phyloP scores from a whole-genome alignment of 2,888 invertebrate genomes.

The Neoscelio sp. region DNA sequence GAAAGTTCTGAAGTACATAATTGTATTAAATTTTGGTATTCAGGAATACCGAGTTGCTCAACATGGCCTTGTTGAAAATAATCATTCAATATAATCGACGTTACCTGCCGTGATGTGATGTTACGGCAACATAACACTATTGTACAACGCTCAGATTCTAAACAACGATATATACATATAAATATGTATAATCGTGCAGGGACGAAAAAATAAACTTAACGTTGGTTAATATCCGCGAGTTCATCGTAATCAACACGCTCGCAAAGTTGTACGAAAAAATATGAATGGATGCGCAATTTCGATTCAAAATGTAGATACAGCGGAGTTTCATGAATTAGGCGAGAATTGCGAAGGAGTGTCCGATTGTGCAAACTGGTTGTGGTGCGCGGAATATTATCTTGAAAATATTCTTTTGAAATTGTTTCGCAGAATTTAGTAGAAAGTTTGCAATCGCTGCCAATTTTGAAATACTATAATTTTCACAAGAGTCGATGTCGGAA shows the following conservation, averaged over 20 bases:
- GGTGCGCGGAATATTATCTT: not conserved
- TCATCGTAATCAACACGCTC: slow-evolving; percentile 26
- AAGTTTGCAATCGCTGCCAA: slow-evolving; percentile 5
- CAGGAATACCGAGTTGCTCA: slow-evolving; percentile 19
- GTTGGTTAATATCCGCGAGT: slow-evolving; percentile 59
- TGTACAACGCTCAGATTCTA: slow-evolving; percentile 57
- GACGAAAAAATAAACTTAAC: slow-evolving; percentile 40
- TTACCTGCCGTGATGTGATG: slow-evolving; percentile 34
- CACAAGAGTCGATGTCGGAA: no score
- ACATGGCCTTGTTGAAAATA: slow-evolving; percentile 35
- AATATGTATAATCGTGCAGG: slow-evolving; percentile 6
- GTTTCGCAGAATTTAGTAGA: slow-evolving; percentile 1
- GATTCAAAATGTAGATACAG: slow-evolving; percentile 50
- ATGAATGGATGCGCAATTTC: slow-evolving; percentile 43
- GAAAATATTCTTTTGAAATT: slow-evolving; percentile 22
- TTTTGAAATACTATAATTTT: no score
- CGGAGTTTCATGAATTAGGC: slow-evolving; percentile 42
- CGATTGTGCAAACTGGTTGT: slow-evolving; percentile 39
- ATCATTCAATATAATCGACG: slow-evolving; percentile 43
- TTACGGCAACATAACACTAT: slow-evolving; percentile 48
- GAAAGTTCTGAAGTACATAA: slow-evolving; percentile 11
- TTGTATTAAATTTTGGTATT: slow-evolving; percentile 14
- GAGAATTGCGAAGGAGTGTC: slow-evolving; percentile 8
- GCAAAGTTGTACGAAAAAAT: slow-evolving; percentile 38
- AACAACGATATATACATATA: slow-evolving; percentile 49